Evolutionary conservation across 1,140 invertebrate genomes (phyloP), one percentile per base, ranked within the genome.

Genomic region (Drosophila sp.): DNA sequence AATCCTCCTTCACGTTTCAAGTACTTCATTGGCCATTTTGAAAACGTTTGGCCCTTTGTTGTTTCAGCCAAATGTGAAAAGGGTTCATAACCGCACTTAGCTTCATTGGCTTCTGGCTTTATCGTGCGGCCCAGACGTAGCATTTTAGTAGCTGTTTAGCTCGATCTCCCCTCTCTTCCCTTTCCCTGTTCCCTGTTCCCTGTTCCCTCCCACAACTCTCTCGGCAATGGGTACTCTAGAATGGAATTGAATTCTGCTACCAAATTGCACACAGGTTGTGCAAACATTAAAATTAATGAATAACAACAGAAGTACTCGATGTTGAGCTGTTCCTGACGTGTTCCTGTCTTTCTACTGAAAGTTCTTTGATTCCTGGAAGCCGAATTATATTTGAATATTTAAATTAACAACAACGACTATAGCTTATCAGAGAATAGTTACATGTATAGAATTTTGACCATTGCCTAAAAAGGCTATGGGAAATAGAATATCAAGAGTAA

Each of bases 51-150:
- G 64, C 70, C 67, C 80, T 80, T 80, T 76, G 77, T 80, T 80
- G 78, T 73, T 59, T 50, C 25, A 66, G 53, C 58, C 72, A 86
- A 86, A 87, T 86, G 82, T 72, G 82, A 86, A 86, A 86, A 86
- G 82, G 82, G 82, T 86, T 86, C 82, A 87, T 87, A 86, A 87
- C 82, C 82, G 82, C 82, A 86, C 82, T 86, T 87, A 86, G 83
- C 82, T 78, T 87, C 83, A 86, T 86, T 86, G 82, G 82, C 82
- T 78, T 71, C 80, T 87, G 82, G 82, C 72, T 82, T 89, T 86
- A 87, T 86, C 82, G 71, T 72, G 78, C 82, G 75, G 70, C 78
- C 82, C 82, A 84, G 81, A 84, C 81, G 64, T 57, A 73, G 34
- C 70, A 74, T 69, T 70, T 67, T 36, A 74, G 50, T 50, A 70